phyloP scores from a whole-genome alignment of 2,797 vertebrate species.

The Clarias fuscus region DNA sequence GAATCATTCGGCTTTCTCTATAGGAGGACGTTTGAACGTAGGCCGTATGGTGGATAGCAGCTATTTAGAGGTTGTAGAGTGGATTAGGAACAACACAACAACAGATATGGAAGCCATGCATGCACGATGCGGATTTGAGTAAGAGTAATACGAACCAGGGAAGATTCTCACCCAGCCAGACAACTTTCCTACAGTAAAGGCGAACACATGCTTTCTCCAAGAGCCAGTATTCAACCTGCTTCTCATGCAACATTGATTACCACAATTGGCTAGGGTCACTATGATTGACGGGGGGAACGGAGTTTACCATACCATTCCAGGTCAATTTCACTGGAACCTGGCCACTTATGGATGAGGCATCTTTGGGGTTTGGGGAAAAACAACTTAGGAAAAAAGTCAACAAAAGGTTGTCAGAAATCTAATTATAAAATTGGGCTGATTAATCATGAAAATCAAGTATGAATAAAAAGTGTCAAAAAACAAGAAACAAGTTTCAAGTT shows the following conservation, averaged over 20 bases:
- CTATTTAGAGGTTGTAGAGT: neutral
- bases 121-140: neutral
- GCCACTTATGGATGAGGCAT: neutral
- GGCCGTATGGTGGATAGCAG: neutral
- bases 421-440: no score
- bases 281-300: neutral
- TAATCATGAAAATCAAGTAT: no score
- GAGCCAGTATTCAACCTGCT: neutral
- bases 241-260: neutral
- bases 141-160: neutral
- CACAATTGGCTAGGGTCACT: neutral
- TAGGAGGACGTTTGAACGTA: slow-evolving; percentile 1
- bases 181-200: neutral
- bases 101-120: no score
- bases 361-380: neutral
- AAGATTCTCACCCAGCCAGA: neutral
- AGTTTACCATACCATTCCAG: neutral
- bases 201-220: neutral
- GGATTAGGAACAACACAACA: neutral
- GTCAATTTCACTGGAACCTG: neutral
- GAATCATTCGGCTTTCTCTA: slow-evolving; percentile 21
- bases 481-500: no score
- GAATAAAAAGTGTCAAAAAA: no score
- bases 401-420: neutral
- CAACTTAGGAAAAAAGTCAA: neutral